Conservation (phyloP, 2,797 vertebrate genomes). For the Clarias laeviceps region DNA sequence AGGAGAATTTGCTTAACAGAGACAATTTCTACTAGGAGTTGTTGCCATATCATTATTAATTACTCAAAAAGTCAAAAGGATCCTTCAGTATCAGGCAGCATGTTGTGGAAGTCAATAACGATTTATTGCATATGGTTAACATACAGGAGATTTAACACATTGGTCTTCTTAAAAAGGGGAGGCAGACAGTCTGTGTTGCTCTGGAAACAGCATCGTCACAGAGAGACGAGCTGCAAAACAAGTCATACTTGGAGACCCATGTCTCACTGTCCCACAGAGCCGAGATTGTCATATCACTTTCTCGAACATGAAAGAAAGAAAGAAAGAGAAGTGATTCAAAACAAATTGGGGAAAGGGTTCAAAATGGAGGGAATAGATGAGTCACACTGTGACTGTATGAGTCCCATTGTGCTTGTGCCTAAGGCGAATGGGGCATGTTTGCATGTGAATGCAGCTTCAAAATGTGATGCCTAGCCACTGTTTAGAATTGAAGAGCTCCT, state of each 20-base stretch:
- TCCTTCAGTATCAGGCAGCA: not conserved
- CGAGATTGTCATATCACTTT: not conserved
- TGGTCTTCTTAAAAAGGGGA: not conserved
- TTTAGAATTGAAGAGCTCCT: not conserved
- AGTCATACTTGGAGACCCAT: not conserved
- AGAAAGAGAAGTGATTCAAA: not conserved
- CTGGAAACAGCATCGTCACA: not conserved
- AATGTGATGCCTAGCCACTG: not conserved
- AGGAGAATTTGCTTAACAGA: not conserved
- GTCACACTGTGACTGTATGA: not conserved
- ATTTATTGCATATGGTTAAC: not conserved
- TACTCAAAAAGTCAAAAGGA: not conserved
- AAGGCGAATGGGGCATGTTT: not conserved
- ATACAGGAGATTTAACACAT: not conserved
- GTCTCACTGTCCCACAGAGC: not conserved
- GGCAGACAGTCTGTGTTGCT: not conserved
- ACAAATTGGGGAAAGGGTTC: too few relatives aligned
- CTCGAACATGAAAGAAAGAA: slow-evolving; percentile 2
- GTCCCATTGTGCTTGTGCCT: not conserved
- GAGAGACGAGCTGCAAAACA: not conserved
- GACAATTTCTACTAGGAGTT: not conserved
- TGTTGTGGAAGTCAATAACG: not conserved
- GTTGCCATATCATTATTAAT: not conserved
- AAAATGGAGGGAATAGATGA: not conserved
- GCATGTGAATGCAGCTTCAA: not conserved